A percentile compares a stretch with the other conserved stretches of the same genome.
These are phyloP conservation scores for Euwallacea similis DNA, from an alignment of 1,140 invertebrate genomes.

Conservation along the genomic window DNA sequence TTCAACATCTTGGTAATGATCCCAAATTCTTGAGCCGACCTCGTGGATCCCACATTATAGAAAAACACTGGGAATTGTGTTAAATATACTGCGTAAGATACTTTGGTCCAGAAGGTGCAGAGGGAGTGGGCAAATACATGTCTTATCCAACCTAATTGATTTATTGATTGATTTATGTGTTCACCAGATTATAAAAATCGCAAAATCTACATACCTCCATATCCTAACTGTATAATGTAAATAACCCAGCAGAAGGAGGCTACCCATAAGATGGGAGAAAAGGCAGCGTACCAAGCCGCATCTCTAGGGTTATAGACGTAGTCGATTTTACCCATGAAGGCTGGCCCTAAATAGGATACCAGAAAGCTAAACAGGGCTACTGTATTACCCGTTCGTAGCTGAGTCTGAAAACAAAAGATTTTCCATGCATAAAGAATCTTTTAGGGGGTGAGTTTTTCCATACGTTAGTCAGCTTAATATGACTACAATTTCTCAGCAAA, in stretches of 20 bases:
- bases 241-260: conserved; percentile 64
- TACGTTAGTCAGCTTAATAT: conserved; percentile 52
- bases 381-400: conserved; percentile 58
- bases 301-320: conserved; percentile 68
- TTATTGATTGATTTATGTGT: background rate
- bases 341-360: conserved; percentile 63
- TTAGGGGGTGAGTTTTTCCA: background rate
- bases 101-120: conserved; percentile 56
- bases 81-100: conserved; percentile 61
- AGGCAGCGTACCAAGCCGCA: conserved; percentile 70
- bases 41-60: conserved; percentile 60
- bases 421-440: background rate
- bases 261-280: conserved; percentile 73
- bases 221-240: conserved; percentile 39
- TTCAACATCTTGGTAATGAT: conserved; percentile 42
- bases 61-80: conserved; percentile 64
- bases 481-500: conserved; percentile 57
- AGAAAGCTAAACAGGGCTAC: conserved; percentile 52
- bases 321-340: conserved; percentile 66
- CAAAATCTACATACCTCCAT: conserved; percentile 35
- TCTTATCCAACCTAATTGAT: conserved; percentile 51
- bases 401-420: conserved; percentile 52
- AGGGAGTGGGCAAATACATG: conserved; percentile 54
- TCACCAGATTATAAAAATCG: background rate
- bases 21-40: conserved; percentile 55